A percentile compares a stretch with the other conserved stretches of the same genome.
These are phyloP conservation scores for Lamellibrachia satsuma DNA, from an alignment of 2,888 invertebrate genomes.

Conservation along the genomic window DNA sequence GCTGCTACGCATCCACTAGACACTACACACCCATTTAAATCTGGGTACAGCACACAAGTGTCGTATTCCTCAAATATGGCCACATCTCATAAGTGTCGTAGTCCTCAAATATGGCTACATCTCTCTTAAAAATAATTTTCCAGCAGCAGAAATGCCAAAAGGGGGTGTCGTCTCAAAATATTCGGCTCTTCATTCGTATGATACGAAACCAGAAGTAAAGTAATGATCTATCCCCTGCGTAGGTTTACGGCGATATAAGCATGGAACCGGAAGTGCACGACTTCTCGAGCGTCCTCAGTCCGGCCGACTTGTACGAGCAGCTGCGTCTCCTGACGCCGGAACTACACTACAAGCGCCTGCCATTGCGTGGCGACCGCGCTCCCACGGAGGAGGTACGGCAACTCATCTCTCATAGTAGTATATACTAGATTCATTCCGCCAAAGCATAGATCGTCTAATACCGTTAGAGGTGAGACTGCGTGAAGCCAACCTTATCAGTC, in stretches of 20 bases:
- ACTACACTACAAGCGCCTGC: constrained; percentile 55
- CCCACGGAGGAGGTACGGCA: constrained; percentile 50
- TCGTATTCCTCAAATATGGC: too few species aligned
- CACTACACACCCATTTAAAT: too few species aligned
- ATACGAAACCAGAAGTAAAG: neutral
- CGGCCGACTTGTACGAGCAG: constrained; percentile 54
- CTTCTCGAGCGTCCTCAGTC: constrained; percentile 52
- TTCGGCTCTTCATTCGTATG: too few species aligned
- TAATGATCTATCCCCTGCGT: neutral
- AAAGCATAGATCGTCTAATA: neutral
- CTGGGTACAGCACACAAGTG: too few species aligned
- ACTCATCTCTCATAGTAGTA: neutral
- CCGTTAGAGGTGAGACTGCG: too few species aligned
- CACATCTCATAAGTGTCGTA: too few species aligned
- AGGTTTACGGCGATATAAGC: constrained; percentile 56
- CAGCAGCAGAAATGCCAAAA: too few species aligned
- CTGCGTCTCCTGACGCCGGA: constrained; percentile 53
- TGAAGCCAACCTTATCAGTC: too few species aligned
- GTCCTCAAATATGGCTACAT: too few species aligned
- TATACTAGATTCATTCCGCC: neutral
- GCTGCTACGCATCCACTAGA: too few species aligned
- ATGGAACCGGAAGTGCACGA: constrained; percentile 46
- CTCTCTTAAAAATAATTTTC: too few species aligned
- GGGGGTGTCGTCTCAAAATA: too few species aligned
- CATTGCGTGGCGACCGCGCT: constrained; percentile 53